Conservation (phyloP, 2,797 vertebrate species). For the Tragelaphus oryx region DNA sequence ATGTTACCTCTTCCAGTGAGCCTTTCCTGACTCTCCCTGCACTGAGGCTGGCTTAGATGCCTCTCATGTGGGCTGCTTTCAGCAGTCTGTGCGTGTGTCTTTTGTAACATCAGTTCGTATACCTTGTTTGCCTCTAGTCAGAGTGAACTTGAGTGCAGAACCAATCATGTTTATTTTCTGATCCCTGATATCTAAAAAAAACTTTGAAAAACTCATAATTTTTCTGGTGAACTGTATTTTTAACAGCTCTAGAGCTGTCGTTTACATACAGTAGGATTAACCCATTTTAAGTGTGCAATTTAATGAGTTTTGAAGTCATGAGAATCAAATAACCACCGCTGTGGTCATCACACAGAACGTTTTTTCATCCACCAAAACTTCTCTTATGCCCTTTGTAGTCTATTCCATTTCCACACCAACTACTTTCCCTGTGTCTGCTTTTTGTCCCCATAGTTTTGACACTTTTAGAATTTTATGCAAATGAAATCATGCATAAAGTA, state of each 20-base stretch:
- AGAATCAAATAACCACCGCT: background rate
- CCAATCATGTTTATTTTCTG: background rate
- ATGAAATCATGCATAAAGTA: background rate
- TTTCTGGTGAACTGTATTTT: background rate
- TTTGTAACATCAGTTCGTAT: background rate
- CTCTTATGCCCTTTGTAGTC: background rate
- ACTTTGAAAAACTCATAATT: background rate
- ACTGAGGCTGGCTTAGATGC: background rate
- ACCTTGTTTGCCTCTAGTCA: background rate
- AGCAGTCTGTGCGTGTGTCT: background rate
- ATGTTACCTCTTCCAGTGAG: background rate
- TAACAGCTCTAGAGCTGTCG: background rate
- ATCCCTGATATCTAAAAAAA: background rate
- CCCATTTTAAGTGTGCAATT: background rate
- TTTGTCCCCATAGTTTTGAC: background rate
- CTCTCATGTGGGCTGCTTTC: background rate
- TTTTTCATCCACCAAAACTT: background rate
- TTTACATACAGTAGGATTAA: background rate
- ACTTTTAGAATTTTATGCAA: background rate
- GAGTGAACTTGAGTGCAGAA: background rate
- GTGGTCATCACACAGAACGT: background rate
- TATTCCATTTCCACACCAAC: background rate
- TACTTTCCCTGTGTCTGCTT: background rate
- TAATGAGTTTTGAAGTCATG: background rate
- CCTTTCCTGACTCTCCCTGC: background rate